These are phyloP conservation scores for Lithobates sylvaticus DNA, from an alignment of 2,797 vertebrate genomes.

Conservation along the genomic window DNA sequence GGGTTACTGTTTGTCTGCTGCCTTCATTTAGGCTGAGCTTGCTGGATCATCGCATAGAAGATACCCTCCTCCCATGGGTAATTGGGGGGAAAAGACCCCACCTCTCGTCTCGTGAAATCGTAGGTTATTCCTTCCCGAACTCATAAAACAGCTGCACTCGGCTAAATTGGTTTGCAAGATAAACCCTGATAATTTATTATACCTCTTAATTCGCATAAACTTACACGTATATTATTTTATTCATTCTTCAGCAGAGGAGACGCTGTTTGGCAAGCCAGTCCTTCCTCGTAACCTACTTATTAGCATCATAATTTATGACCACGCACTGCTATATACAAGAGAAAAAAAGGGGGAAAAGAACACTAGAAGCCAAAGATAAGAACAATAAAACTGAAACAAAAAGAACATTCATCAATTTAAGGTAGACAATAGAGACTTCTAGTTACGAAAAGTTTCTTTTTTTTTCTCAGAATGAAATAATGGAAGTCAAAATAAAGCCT, in stretches of 20 bases:
- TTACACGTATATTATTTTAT: conserved; percentile 76
- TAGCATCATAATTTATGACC: conserved; percentile 79
- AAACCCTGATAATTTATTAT: conserved; percentile 78
- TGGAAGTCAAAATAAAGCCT: not conserved
- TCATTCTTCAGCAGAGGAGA: conserved; percentile 61
- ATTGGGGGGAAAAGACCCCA: conserved; percentile 54
- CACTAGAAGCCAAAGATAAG: conserved; percentile 2
- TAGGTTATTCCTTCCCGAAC: conserved; percentile 81
- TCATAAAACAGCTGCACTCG: conserved; percentile 81
- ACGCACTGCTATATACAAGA: not conserved
- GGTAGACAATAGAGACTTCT: not conserved
- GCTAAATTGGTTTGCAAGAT: conserved; percentile 78
- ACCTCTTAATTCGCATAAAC: conserved; percentile 79
- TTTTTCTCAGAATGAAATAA: not conserved
- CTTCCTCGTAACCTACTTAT: conserved; percentile 77
- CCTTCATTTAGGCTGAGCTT: conserved; percentile 70
- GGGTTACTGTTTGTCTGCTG: conserved; percentile 65
- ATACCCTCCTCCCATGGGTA: conserved; percentile 50
- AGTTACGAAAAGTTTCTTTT: not conserved
- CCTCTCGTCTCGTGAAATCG: conserved; percentile 31
- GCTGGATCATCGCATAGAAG: conserved; percentile 63
- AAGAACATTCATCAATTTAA: not conserved
- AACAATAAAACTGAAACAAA: conserved; percentile 27
- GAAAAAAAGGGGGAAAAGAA: not conserved
- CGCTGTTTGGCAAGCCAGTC: conserved; percentile 65